Base-by-base conservation (phyloP, 1,140 invertebrate species). In the Plectus sambesii region DNA sequence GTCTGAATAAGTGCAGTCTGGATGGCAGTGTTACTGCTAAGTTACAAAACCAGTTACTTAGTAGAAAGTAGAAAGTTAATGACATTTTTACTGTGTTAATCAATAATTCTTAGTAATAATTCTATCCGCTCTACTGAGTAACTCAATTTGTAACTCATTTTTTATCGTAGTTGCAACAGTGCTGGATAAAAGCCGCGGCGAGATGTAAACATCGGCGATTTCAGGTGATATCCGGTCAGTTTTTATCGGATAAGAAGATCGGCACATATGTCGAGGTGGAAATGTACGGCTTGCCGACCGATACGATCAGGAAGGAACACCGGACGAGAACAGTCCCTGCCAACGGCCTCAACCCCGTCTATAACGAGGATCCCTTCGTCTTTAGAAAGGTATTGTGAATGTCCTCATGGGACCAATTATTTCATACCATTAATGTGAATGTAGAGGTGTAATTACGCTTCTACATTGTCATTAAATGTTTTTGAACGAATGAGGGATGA, bases 221-320 rank as follows among this genome's bases (percentile, higher is more conserved):
- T 6, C 54, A 87, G 84, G 87, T 94, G 2, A 97, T 99, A 66
- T 93, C 93, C 37, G 94, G 94, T 0, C 94, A 99, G 75, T 99
- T 99, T 74, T 80, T 99, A 59, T 97, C 90, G 0, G 94, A 99
- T 70, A 94, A 94, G 72, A 97, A 97, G 73, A 86, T 87, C 36
- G 90, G 92, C 5, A 98, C 94, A 2, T 99, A 97, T 72, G 94
- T 99, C 6, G 93, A 99, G 73, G 93, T 99, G 22, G 93, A 99
- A 72, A 98, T 98, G 94, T 98, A 97, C 73, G 93, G 93, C 40
- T 75, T 98, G 57, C 90, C 94, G 1, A 92, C 94, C 0, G 94
- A 99, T 73, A 99, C 93, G 23, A 98, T 99, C 60, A 77, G 92
- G 23, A 93, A 90, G 70, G 94, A 99, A 74, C 98, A 97, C 70